Evolutionary conservation across 2,797 vertebrate species (phyloP), one percentile per base, ranked within the genome.

Genomic region (Darevskia mixta): DNA sequence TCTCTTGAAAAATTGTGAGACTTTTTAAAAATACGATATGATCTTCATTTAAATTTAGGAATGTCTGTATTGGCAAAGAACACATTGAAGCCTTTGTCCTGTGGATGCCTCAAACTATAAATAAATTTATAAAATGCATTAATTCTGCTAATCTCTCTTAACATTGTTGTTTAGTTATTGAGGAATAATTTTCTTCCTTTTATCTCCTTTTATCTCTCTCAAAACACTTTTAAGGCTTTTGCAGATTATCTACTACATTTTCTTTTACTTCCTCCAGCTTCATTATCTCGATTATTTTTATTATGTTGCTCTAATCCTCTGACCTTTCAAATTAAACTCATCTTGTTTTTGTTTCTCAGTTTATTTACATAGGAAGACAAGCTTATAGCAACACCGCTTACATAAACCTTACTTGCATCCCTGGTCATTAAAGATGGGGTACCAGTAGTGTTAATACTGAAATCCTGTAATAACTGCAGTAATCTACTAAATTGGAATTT

Each of bases 281-380:
- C 45, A 71, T 72, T 86, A 61, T 72, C 49, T 41, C 3, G 17
- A 61, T 80, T 79, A 55, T 79, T 86, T 86, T 86, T 86, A 79
- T 86, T 79, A 80, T 43, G 29, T 86, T 43, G 29, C 80, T 72
- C 78, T 79, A 80, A 80, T 73, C 38, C 76, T 86, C 67, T 72
- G 85, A 72, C 29, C 45, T 72, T 61, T 61, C 72, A 78, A 86
- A 86, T 80, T 72, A 86, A 80, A 32, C 58, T 25, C 35, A 55
- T 58, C 38, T 80, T 58, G 32, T 27, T 71, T 58, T 80, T 58
- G 32, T 27, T 71, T 71, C 49, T 61, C 49, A 15, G 45, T 86
- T 80, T 58, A 86, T 86, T 80, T 58, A 72, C 41, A 58, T 6
- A 80, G 17, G 9, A 71, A 80, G 85, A n/a, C 49, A 72, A 61